Evolutionary conservation across 1,140 invertebrate genomes (phyloP).

Genomic region (Drosophila eugracilis): DNA sequence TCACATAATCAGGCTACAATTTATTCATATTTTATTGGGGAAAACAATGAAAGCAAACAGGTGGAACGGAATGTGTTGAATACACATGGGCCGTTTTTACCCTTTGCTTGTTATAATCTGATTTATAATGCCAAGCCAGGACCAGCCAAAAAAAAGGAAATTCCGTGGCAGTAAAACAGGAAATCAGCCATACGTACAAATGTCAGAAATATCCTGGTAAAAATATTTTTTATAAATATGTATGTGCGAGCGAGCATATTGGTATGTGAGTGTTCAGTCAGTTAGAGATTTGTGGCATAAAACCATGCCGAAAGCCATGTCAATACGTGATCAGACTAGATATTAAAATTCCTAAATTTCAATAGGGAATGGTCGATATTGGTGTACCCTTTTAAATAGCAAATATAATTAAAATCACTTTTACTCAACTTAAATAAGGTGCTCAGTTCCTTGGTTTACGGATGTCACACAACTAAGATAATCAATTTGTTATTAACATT

Average conservation of each 20-base stretch:
- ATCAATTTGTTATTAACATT: too few relatives aligned
- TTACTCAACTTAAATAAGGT: too few relatives aligned
- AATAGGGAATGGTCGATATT: not conserved
- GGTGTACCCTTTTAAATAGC: conserved; percentile 1
- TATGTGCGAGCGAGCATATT: conserved; percentile 9
- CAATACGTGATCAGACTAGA: conserved; percentile 58
- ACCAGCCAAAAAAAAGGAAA: conserved; percentile 50
- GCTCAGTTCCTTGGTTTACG: too few relatives aligned
- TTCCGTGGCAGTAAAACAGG: conserved; percentile 51
- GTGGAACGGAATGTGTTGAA: not conserved
- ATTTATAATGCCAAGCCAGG: conserved; percentile 60
- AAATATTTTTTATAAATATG: conserved; percentile 10
- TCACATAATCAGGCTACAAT: conserved; percentile 63
- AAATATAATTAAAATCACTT: not conserved
- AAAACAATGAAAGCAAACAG: conserved; percentile 45
- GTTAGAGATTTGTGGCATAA: conserved; percentile 51
- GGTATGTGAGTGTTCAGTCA: conserved; percentile 22
- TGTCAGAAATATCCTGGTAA: conserved; percentile 37
- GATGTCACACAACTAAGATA: too few relatives aligned
- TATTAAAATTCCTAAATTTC: conserved; percentile 18
- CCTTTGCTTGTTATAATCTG: conserved; percentile 45
- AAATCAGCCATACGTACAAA: conserved; percentile 49
- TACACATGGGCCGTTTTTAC: conserved; percentile 2
- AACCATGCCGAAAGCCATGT: conserved; percentile 55
- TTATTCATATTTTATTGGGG: conserved; percentile 53